Percentiles rank a stretch among this genome's conserved stretches.
Conservation (phyloP, 2,888 invertebrate species). For the Megastigmus dorsalis region DNA sequence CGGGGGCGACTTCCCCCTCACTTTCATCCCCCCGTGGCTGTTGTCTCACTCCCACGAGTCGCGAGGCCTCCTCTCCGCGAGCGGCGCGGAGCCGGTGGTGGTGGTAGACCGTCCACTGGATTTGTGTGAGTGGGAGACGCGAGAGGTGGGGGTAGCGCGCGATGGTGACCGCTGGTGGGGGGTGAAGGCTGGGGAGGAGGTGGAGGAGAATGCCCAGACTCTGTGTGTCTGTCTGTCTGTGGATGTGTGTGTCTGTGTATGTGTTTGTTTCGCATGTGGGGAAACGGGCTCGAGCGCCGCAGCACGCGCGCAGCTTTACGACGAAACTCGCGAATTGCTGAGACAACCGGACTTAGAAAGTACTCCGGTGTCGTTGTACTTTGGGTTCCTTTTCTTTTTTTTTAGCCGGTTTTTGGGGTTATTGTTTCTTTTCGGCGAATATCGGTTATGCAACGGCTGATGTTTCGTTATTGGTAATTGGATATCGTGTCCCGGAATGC, state of each 20-base stretch:
- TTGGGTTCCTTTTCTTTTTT: too few species aligned
- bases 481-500: too few species aligned
- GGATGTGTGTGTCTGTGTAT: too few species aligned
- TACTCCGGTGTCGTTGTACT: conserved; percentile 5
- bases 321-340: conserved; percentile 23
- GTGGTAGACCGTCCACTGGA: too few species aligned
- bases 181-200: not conserved
- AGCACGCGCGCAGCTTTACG: conserved; percentile 31
- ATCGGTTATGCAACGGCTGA: too few species aligned
- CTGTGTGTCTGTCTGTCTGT: too few species aligned
- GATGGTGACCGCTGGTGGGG: not conserved
- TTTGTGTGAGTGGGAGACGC: too few species aligned
- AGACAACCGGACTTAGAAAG: not conserved
- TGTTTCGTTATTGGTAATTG: too few species aligned
- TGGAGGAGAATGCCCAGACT: not conserved
- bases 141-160: not conserved
- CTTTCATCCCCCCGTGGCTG: conserved; percentile 6
- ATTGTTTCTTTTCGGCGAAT: not conserved
- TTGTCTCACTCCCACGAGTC: not conserved
- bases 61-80: not conserved
- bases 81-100: not conserved
- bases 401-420: too few species aligned
- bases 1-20: conserved; percentile 4
- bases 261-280: too few species aligned
- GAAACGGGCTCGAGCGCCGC: too few species aligned